These are phyloP conservation scores for Sebastes melanostomus DNA, from an alignment of 2,797 vertebrate genomes.

Conservation along the genomic window DNA sequence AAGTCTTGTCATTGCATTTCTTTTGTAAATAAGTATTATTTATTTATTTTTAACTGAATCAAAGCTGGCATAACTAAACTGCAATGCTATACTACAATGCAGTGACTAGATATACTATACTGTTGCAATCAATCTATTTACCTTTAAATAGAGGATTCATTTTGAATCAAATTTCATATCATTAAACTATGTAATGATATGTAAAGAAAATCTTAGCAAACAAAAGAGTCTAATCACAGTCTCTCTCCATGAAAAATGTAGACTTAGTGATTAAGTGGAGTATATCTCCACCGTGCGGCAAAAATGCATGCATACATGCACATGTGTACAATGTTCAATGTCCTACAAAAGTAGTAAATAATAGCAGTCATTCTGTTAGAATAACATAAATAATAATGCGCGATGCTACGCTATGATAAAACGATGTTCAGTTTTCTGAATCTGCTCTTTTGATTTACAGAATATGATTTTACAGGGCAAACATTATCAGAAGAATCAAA, in stretches of 20 bases:
- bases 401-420: too few species aligned
- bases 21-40: not conserved
- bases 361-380: too few species aligned
- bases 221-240: not conserved
- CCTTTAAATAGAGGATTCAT: not conserved
- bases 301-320: too few species aligned
- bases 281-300: conserved; percentile 49
- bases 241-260: not conserved
- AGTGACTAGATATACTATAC: not conserved
- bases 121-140: not conserved
- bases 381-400: too few species aligned
- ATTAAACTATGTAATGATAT: not conserved
- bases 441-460: too few species aligned
- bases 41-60: not conserved
- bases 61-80: not conserved
- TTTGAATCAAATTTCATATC: not conserved
- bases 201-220: not conserved
- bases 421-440: too few species aligned
- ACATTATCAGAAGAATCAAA: too few species aligned
- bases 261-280: not conserved
- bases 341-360: too few species aligned
- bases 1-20: not conserved
- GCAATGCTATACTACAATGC: not conserved
- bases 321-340: too few species aligned
- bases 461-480: too few species aligned